Base-by-base conservation (phyloP, 2,888 invertebrate species). In the Lasioglossum calceatum region DNA sequence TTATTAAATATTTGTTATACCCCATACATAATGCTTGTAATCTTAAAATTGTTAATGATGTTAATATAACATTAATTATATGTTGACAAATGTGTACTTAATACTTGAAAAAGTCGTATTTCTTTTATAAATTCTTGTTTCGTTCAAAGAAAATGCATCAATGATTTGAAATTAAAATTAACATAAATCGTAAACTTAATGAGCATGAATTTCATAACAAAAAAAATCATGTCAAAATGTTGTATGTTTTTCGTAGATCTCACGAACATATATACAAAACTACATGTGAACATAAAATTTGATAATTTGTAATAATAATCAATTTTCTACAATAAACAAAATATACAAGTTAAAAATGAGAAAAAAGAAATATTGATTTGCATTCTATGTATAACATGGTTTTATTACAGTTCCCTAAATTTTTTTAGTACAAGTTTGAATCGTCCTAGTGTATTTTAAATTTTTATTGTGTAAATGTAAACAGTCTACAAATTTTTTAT, bases 1-100 rank as follows among this genome's bases (percentile, higher is more conserved):
- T 90, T 90, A 90, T 90, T 90, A 90, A 89, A 87, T 87, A 79
- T 87, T 79, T 83, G 75, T 87, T 85, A 83, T 87, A 88, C 79
- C 81, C 82, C 81, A 83, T 87, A 90, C 84, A 89, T 90, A 86
- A 82, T 82, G 73, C 81, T 79, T 85, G 80, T 88, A 85, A 86
- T 84, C 71, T 67, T 84, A 87, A 80, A 84, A 79, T 81, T 82
- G 79, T 90, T 89, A 87, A 85, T 90, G 81, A 76, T 75, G 71
- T 82, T 90, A 78, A 84, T 88, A 85, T 77, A 84, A 86, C 80
- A 79, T 76, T 86, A 88, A 87, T 84, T 82, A 84, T 76, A 80
- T 76, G 67, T 80, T 77, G 70, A 47, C 44, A 82, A 74, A 76
- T 50, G 54, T 64, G 81, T 80, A 64, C 79, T 81, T 86, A 90